These are phyloP conservation scores for Pristionchus maxplancki DNA, from an alignment of 2,888 invertebrate genomes.

Conservation along the genomic window DNA sequence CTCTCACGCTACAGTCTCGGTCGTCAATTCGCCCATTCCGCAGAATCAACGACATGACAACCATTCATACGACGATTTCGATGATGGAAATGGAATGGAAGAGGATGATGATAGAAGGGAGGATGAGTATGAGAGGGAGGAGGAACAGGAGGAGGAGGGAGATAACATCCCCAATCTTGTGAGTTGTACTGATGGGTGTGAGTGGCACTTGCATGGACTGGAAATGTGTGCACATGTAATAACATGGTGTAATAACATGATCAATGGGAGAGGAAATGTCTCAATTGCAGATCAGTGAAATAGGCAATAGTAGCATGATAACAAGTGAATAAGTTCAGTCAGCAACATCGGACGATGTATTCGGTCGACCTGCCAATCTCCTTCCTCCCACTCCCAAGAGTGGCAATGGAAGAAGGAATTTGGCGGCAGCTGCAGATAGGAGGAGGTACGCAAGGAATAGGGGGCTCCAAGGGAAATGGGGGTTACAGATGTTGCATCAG, in stretches of 20 bases:
- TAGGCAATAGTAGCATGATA: no score
- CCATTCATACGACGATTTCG: neutral
- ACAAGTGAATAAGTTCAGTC: no score
- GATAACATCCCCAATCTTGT: no score
- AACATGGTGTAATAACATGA: neutral
- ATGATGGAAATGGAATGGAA: neutral
- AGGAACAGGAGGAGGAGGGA: neutral
- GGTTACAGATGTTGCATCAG: no score
- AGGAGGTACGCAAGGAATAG: neutral
- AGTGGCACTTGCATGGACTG: neutral
- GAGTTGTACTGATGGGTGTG: neutral
- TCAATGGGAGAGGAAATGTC: no score
- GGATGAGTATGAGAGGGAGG: neutral
- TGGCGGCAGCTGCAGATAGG: neutral
- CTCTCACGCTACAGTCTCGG: neutral
- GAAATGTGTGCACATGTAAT: neutral
- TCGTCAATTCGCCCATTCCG: neutral
- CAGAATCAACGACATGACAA: neutral
- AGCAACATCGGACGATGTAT: neutral
- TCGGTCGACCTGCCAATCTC: neutral
- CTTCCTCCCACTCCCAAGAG: slow-evolving; percentile 10
- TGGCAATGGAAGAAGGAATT: neutral
- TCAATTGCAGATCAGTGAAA: no score
- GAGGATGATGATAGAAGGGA: neutral
- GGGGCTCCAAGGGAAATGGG: neutral